phyloP scores from a whole-genome alignment of 2,888 invertebrate genomes.

The Hypolimnas misippus region DNA sequence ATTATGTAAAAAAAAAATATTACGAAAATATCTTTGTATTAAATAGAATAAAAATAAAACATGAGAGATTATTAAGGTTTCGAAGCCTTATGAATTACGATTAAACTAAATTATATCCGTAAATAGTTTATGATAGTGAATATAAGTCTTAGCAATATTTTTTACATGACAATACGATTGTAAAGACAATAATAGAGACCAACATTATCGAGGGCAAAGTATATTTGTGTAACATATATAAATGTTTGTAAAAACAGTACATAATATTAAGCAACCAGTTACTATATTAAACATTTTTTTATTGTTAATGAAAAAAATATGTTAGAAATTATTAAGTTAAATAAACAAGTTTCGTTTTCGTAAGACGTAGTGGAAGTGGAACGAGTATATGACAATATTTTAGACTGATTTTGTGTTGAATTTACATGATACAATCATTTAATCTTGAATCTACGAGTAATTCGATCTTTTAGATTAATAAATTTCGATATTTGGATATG shows the following conservation, averaged over 20 bases:
- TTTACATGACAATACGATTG: constrained; percentile 62
- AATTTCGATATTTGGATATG: constrained; percentile 54
- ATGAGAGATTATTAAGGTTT: constrained; percentile 13
- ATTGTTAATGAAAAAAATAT: constrained; percentile 7
- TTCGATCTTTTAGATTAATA: constrained; percentile 48
- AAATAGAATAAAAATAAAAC: constrained; percentile 9
- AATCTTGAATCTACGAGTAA: constrained; percentile 14
- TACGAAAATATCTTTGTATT: neutral
- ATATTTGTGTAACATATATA: constrained; percentile 42
- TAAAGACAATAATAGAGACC: constrained; percentile 69
- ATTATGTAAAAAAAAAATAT: neutral
- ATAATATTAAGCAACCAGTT: constrained; percentile 5
- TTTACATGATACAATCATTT: constrained; percentile 18
- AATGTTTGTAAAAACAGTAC: constrained; percentile 22
- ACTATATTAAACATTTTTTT: neutral
- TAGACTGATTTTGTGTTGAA: constrained; percentile 16
- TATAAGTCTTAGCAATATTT: constrained; percentile 43
- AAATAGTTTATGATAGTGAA: constrained; percentile 19
- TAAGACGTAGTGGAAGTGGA: neutral
- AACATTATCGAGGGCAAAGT: constrained; percentile 46
- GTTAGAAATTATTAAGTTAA: neutral
- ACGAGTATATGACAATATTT: constrained; percentile 14
- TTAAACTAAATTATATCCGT: constrained; percentile 24
- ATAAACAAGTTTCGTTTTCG: neutral
- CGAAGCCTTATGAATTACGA: constrained; percentile 15